Base-by-base conservation (phyloP, 2,888 invertebrate species). In the Andrena trimmerana region DNA sequence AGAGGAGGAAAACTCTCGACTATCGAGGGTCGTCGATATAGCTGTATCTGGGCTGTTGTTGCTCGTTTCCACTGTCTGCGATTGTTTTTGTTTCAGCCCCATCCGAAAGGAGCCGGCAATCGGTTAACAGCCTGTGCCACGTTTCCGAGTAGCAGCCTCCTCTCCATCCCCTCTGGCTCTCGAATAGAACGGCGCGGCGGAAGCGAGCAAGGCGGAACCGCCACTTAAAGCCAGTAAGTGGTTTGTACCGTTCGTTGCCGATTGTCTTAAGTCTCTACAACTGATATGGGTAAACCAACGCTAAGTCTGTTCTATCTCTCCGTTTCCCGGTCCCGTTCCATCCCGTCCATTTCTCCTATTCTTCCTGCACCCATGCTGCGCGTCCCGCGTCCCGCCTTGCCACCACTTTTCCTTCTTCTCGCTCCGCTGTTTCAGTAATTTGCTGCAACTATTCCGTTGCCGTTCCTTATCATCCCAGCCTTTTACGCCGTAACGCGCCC, bases 151-250 rank as follows among this genome's bases (percentile, higher is more conserved):
- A 57, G 59, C 84, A 73, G 36, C 16, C 72, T 52, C 59, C 62
- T 59, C 74, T 60, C 52, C 68, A 20, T 24, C 71, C 31, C 20
- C 59, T 2, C 33, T 2, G 16, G 20, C 8, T 20, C 33, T 54
- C 69, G 59, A 69, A 50, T 60, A 67, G 74, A 70, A 70, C 50
- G 60, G 48, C 29, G 60, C 50, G 60, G 48, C 29, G 65, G 73
- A 81, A 74, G 69, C 78, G 42, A 65, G 74, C 76, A 74, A 77
- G 79, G 69, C 70, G 81, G 78, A 88, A 88, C 83, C 78, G 60
- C 81, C 77, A 84, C 88, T 88, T 89, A 88, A 86, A 84, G 83
- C 78, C 79, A 79, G 82, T 86, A 89, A 88, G 83, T 83, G 87
- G 86, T 86, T 84, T 85, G 86, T 80, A 89, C 86, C 89, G 79